phyloP scores from a whole-genome alignment of 1,140 invertebrate genomes.

The Gonatopus flavifemur region DNA sequence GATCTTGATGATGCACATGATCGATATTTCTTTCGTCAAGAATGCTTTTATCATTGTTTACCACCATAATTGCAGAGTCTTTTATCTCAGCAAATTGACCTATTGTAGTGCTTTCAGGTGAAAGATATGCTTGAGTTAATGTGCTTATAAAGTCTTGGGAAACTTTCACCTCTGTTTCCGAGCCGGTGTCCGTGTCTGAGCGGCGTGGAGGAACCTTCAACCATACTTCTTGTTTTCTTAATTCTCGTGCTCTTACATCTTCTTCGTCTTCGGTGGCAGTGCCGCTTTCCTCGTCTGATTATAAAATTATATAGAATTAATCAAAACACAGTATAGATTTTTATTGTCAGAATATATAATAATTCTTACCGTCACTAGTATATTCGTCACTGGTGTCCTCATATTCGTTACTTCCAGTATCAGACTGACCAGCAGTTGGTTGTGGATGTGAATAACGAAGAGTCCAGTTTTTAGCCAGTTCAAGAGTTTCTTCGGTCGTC shows the following conservation, averaged over 20 bases:
- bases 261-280: conserved; percentile 75
- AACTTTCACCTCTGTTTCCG: conserved; percentile 73
- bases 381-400: conserved; percentile 68
- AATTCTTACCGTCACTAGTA: conserved; percentile 62
- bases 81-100: too few relatives aligned
- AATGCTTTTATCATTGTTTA: too few relatives aligned
- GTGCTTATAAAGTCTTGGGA: conserved; percentile 35
- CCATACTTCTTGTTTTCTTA: conserved; percentile 69
- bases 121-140: conserved; percentile 14
- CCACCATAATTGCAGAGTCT: too few relatives aligned
- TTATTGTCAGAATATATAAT: not conserved
- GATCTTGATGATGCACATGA: too few relatives aligned
- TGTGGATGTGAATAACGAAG: conserved; percentile 58
- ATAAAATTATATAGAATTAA: not conserved
- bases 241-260: conserved; percentile 66
- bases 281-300: conserved; percentile 68
- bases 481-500: conserved; percentile 67
- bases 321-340: not conserved
- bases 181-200: conserved; percentile 68
- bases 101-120: conserved; percentile 8
- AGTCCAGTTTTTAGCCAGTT: conserved; percentile 67
- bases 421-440: conserved; percentile 44
- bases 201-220: conserved; percentile 64
- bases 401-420: conserved; percentile 59
- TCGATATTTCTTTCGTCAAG: too few relatives aligned